phyloP scores from a whole-genome alignment of 2,797 vertebrate genomes.

The Tenualosa thibaudeaui region DNA sequence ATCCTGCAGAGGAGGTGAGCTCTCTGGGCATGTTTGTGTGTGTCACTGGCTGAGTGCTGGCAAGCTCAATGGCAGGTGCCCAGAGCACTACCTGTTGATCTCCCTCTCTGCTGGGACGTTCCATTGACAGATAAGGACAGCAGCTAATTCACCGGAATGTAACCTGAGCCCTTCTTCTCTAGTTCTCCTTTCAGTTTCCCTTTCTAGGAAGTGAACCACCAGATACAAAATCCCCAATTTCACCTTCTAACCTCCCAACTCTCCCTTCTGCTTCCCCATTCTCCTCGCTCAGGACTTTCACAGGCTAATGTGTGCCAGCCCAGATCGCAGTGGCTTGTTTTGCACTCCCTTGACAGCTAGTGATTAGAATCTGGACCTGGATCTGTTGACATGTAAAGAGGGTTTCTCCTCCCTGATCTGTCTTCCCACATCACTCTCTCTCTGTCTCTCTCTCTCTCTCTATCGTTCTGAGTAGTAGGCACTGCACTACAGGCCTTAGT shows the following conservation, averaged over 20 bases:
- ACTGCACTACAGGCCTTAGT: neutral
- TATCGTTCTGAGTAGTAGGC: neutral
- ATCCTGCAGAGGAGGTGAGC: neutral
- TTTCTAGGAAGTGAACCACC: neutral
- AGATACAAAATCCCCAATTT: neutral
- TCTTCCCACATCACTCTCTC: neutral
- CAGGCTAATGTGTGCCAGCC: conserved; percentile 13
- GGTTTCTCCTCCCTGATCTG: conserved; percentile 1
- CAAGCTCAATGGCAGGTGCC: neutral
- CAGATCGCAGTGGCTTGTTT: conserved; percentile 33
- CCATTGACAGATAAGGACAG: neutral
- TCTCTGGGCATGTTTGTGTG: neutral
- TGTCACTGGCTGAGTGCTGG: neutral
- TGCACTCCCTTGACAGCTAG: conserved; percentile 43
- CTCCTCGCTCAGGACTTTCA: neutral
- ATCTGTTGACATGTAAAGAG: conserved; percentile 49
- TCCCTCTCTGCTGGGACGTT: neutral
- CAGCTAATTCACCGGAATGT: neutral
- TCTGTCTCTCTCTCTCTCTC: neutral
- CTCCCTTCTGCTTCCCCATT: neutral
- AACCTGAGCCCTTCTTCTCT: neutral
- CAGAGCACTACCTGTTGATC: neutral
- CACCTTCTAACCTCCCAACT: neutral
- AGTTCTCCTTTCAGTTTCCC: conserved; percentile 10
- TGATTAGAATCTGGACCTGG: conserved; percentile 49